Evolutionary conservation across 1,140 invertebrate species (phyloP).

Genomic region (Wiebesia pumilae): DNA sequence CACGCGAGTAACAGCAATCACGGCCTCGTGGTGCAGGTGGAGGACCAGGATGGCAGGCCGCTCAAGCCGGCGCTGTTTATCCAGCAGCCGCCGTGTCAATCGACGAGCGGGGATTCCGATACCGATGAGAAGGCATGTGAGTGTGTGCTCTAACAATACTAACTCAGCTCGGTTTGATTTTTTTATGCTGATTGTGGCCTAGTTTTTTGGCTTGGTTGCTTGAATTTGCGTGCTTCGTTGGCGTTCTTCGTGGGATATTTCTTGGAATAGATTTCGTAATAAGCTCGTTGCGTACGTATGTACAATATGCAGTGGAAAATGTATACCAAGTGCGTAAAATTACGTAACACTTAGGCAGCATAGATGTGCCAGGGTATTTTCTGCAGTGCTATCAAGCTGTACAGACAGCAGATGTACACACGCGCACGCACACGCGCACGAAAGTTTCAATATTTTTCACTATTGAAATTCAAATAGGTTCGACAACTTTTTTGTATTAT

Average conservation of each 20-base stretch:
- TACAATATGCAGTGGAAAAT: no score
- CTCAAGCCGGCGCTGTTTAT: constrained; percentile 76
- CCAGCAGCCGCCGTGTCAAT: constrained; percentile 73
- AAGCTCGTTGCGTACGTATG: no score
- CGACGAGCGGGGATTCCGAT: constrained; percentile 54
- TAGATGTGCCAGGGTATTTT: no score
- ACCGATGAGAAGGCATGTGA: constrained; percentile 75
- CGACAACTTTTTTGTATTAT: no score
- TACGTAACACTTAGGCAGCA: no score
- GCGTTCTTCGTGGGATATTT: constrained; percentile 11
- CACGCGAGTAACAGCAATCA: constrained; percentile 75
- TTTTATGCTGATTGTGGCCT: background rate
- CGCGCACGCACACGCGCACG: no score
- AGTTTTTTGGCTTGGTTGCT: background rate
- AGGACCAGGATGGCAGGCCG: constrained; percentile 78
- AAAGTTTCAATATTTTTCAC: no score
- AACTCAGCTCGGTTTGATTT: constrained; percentile 63
- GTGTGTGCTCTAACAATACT: constrained; percentile 75
- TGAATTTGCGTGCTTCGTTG: background rate
- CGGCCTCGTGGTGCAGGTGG: constrained; percentile 78
- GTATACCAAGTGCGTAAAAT: no score
- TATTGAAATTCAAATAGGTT: no score
- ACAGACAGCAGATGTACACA: no score
- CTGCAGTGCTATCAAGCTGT: no score
- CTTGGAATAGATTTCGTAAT: background rate